Evolutionary conservation across 2,888 invertebrate species (phyloP), one percentile per base, ranked within the genome.

Genomic region (Platycheirus albimanus): DNA sequence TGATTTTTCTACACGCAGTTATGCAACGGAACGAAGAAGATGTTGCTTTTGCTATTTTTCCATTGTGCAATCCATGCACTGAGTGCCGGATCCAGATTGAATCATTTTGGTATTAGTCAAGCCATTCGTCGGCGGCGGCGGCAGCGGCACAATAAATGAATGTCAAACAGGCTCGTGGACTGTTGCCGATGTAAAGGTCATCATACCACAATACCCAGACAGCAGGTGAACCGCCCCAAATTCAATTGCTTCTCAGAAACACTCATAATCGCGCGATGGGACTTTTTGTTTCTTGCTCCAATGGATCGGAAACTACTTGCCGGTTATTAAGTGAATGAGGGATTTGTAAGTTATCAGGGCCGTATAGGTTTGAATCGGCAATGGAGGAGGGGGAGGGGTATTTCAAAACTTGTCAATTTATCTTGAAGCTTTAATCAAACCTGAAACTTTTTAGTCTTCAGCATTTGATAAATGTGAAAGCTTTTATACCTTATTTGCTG

Each of bases 221-320:
- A 69, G n/a, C 69, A 74, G 74, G 74, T 83, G 83, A 74, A 83
- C 72, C 83, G 83, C 83, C 83, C 83, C 83, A 83, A 72, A 78
- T 64, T 36, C 71, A 71, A 83, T 74, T 83, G 64, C 69, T 67
- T 67, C 69, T 83, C 45, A 51, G 56, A 77, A 63, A 67, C 7
- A 19, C 10, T 38, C 19, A 61, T 61, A 77, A 77, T 64, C 64
- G 51, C 61, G 38, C 51, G 56, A 58, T 70, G 58, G 69, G 45
- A 49, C 13, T 47, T 33, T 72, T 67, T 67, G 15, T 63, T 49
- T 49, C 49, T 28, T 52, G 43, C 71, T 61, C 66, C 47, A 51
- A 54, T 51, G 36, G 56, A 58, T 49, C 56, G 38, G 72, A 51
- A 72, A 77, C 63, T 67, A 77, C 72, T 51, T 54, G 72, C 61